A percentile compares a stretch with the other conserved stretches of the same genome.
phyloP scores from a whole-genome alignment of 2,113 vertebrate species.

The Brachionichthys hirsutus region DNA sequence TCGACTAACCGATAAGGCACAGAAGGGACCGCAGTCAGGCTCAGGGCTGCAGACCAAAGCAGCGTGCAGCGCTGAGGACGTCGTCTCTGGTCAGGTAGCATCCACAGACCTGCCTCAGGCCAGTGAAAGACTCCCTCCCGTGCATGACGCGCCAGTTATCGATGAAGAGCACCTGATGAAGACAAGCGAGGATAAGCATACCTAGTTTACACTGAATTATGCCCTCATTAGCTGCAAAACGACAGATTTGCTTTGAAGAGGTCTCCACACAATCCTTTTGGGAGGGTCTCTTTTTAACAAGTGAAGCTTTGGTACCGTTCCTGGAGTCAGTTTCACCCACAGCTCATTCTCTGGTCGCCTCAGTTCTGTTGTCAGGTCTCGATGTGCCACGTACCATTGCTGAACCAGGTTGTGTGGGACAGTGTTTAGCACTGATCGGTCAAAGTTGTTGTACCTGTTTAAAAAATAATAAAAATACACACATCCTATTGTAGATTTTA shows the following conservation, averaged over 20 bases:
- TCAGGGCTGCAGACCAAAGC: slow-evolving; percentile 85
- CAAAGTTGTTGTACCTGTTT: slow-evolving; percentile 93
- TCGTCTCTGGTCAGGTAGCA: slow-evolving; percentile 93
- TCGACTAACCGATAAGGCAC: too few species aligned
- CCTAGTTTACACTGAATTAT: not conserved
- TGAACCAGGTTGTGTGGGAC: slow-evolving; percentile 82
- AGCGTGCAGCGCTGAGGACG: slow-evolving; percentile 83
- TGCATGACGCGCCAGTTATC: slow-evolving; percentile 94
- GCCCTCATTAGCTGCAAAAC: not conserved
- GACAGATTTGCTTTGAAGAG: not conserved
- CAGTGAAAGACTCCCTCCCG: slow-evolving; percentile 90
- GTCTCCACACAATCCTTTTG: not conserved
- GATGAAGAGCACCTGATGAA: slow-evolving; percentile 85
- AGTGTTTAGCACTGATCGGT: slow-evolving; percentile 86
- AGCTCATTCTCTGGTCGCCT: slow-evolving; percentile 87
- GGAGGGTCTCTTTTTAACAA: not conserved
- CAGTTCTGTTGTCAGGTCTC: slow-evolving; percentile 84
- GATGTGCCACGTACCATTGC: slow-evolving; percentile 87
- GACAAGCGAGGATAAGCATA: slow-evolving; percentile 5
- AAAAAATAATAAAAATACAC: not conserved
- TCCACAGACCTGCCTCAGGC: slow-evolving; percentile 87
- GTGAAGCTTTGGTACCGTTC: slow-evolving; percentile 77
- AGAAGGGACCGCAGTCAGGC: not conserved
- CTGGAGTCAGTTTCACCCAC: slow-evolving; percentile 92
- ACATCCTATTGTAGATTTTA: not conserved